Percentiles rank a stretch among this genome's conserved stretches.
phyloP scores from a whole-genome alignment of 1,140 invertebrate genomes.

The Leptopilina boulardi region DNA sequence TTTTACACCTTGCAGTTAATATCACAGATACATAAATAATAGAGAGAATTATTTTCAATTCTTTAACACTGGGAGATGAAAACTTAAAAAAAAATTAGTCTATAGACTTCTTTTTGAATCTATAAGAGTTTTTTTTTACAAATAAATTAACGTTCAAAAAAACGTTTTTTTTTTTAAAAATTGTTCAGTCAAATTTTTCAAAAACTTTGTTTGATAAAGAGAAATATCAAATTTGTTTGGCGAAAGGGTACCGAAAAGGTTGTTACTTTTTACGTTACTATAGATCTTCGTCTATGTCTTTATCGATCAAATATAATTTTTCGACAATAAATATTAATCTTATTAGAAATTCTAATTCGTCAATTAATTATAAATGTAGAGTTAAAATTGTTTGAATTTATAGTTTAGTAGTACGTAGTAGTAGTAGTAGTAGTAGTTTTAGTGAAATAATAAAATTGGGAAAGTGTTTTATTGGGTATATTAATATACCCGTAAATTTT shows the following conservation, averaged over 20 bases:
- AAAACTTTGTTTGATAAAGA: too few species aligned
- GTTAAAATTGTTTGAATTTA: not conserved
- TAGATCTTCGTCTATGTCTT: too few species aligned
- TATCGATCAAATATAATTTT: too few species aligned
- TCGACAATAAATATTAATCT: not conserved
- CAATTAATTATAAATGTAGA: not conserved
- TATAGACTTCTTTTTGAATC: not conserved
- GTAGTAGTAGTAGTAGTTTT: too few species aligned
- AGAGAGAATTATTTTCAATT: not conserved
- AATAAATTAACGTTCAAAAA: not conserved
- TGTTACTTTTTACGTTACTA: too few species aligned
- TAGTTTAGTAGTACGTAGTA: too few species aligned
- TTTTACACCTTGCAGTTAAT: conserved; percentile 5
- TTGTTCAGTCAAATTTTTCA: too few species aligned
- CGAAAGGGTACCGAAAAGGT: too few species aligned
- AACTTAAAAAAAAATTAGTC: not conserved
- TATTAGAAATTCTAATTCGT: too few species aligned
- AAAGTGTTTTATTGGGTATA: not conserved
- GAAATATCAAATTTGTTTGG: too few species aligned
- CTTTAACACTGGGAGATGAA: not conserved
- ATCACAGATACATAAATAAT: conserved; percentile 26
- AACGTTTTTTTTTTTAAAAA: not conserved
- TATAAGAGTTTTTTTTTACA: too few species aligned
- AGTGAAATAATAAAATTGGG: not conserved
- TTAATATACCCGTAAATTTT: not conserved